Percentiles rank a stretch among this genome's conserved stretches.
These are phyloP conservation scores for Mayetiola destructor DNA, from an alignment of 2,888 invertebrate species.

Conservation along the genomic window DNA sequence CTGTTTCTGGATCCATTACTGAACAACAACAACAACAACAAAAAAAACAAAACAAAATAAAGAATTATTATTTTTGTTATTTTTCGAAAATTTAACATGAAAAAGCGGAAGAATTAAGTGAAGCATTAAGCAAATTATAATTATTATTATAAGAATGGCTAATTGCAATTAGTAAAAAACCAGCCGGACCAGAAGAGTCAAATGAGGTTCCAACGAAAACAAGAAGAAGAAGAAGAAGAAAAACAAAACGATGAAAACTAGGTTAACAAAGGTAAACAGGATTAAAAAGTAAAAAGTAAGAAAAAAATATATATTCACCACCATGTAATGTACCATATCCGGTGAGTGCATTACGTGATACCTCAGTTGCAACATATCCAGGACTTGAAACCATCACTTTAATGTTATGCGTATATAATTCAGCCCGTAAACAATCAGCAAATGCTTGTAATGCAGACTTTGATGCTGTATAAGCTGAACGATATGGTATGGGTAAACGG, in stretches of 20 bases:
- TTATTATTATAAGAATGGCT: neutral
- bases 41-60: neutral
- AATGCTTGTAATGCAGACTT: slow-evolving; percentile 94
- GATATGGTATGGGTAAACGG: slow-evolving; percentile 72
- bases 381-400: slow-evolving; percentile 86
- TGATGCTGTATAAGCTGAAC: slow-evolving; percentile 79
- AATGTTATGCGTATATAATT: slow-evolving; percentile 61
- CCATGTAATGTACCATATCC: slow-evolving; percentile 63
- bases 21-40: slow-evolving; percentile 15
- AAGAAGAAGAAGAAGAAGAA: too few species aligned
- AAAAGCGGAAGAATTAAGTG: too few species aligned
- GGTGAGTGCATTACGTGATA: slow-evolving; percentile 85
- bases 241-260: slow-evolving; percentile 16
- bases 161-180: neutral
- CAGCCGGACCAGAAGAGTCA: slow-evolving; percentile 41
- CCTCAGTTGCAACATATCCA: slow-evolving; percentile 73
- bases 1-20: slow-evolving; percentile 30
- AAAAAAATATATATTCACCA: slow-evolving; percentile 37
- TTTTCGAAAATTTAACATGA: neutral
- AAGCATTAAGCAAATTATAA: slow-evolving; percentile 40
- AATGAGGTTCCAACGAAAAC: too few species aligned
- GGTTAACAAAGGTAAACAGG: slow-evolving; percentile 12
- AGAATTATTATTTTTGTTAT: neutral
- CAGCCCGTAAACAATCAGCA: slow-evolving; percentile 77
- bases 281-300: neutral